Conservation (phyloP, 2,113 vertebrate genomes). For the Tetrax tetrax region DNA sequence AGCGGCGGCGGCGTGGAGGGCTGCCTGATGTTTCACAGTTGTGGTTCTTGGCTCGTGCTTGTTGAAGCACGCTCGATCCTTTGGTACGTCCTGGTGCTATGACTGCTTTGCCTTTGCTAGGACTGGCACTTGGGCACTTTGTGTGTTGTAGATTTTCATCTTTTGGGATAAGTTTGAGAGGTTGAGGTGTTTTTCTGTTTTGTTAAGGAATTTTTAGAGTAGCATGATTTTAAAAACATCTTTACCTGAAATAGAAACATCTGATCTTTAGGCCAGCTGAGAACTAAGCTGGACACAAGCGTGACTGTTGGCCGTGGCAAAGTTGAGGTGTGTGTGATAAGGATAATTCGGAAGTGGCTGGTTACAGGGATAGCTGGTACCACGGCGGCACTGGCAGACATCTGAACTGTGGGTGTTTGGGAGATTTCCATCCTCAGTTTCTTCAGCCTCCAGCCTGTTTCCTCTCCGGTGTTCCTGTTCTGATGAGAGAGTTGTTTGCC, state of each 20-base stretch:
- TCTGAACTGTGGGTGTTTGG: neutral
- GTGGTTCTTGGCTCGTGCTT: neutral
- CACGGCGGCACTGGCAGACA: rapidly evolving
- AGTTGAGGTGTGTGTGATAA: neutral
- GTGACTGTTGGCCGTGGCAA: neutral
- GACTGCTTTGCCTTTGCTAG: neutral
- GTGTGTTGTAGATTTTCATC: neutral
- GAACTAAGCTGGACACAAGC: neutral
- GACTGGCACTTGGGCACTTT: neutral
- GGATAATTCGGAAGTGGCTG: neutral
- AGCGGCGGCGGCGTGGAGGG: neutral
- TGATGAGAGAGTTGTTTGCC: neutral
- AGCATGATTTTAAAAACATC: rapidly evolving
- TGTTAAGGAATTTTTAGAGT: neutral
- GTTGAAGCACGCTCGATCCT: rapidly evolving
- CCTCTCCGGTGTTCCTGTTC: neutral
- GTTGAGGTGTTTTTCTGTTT: neutral
- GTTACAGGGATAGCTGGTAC: neutral
- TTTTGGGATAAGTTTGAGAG: neutral
- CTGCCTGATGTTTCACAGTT: neutral
- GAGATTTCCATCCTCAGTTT: neutral
- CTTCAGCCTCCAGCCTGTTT: neutral
- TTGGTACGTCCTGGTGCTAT: neutral
- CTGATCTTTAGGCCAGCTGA: neutral
- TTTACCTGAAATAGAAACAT: neutral